A percentile compares a stretch with the other conserved stretches of the same genome.
Conservation (phyloP, 2,888 invertebrate genomes). For the Synergus umbraculus region DNA sequence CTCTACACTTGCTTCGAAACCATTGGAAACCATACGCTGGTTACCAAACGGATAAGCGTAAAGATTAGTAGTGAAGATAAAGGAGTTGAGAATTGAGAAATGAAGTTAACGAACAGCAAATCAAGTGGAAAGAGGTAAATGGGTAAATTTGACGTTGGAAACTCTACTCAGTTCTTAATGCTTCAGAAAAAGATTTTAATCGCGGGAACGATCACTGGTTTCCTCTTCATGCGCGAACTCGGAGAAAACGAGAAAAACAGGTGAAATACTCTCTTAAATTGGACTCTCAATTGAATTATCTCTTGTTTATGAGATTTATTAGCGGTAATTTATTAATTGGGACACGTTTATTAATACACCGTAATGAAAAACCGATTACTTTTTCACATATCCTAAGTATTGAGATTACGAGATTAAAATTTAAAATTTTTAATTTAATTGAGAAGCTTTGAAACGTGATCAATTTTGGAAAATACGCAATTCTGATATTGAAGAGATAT, state of each 20-base stretch:
- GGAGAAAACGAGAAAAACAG: too few relatives aligned
- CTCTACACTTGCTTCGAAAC: slow-evolving; percentile 16
- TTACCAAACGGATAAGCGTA: slow-evolving; percentile 36
- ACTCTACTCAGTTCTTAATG: neutral
- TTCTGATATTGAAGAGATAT: neutral
- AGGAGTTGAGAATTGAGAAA: slow-evolving; percentile 14
- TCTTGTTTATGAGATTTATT: too few relatives aligned
- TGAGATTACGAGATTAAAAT: neutral
- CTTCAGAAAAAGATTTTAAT: neutral
- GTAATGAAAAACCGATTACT: too few relatives aligned
- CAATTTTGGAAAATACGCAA: neutral
- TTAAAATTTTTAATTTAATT: neutral
- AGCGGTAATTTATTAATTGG: too few relatives aligned
- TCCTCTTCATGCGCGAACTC: too few relatives aligned
- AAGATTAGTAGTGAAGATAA: slow-evolving; percentile 38
- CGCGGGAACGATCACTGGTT: too few relatives aligned
- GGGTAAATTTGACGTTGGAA: neutral
- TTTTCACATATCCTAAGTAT: too few relatives aligned
- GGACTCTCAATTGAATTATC: too few relatives aligned
- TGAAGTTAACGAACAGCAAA: slow-evolving; percentile 11
- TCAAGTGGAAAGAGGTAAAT: neutral
- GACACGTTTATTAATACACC: too few relatives aligned
- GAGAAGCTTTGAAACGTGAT: neutral
- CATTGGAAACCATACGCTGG: slow-evolving; percentile 5
- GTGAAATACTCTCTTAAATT: too few relatives aligned